These are phyloP conservation scores for Cisticola juncidis DNA, from an alignment of 2,113 vertebrate species.

Conservation along the genomic window DNA sequence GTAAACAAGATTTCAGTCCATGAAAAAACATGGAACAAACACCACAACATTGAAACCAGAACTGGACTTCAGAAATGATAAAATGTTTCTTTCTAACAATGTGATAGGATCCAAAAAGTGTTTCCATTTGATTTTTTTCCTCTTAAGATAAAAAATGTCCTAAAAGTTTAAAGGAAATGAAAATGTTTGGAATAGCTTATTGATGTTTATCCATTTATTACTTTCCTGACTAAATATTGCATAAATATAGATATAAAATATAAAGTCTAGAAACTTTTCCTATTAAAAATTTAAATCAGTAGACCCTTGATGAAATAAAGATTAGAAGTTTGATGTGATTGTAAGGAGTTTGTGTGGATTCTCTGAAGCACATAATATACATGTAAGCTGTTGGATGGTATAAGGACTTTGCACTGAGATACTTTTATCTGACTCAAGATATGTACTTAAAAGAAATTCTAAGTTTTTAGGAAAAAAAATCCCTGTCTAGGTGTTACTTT, in stretches of 20 bases:
- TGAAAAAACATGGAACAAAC: not conserved
- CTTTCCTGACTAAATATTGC: not conserved
- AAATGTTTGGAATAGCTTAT: not conserved
- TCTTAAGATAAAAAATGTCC: not conserved
- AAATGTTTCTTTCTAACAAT: not conserved
- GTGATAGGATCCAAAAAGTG: not conserved
- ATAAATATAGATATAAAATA: not conserved
- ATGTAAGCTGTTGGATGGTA: not conserved
- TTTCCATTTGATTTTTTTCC: not conserved
- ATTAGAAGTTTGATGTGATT: not conserved
- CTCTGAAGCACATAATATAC: not conserved
- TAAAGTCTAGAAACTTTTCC: not conserved
- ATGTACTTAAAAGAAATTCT: not conserved
- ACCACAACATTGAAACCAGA: not conserved
- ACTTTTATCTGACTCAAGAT: not conserved
- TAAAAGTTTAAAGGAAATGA: not conserved
- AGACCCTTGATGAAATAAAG: not conserved
- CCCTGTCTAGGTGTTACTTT: not conserved
- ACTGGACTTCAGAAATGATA: not conserved
- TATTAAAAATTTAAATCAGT: not conserved
- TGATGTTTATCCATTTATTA: not conserved
- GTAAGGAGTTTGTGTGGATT: not conserved
- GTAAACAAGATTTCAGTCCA: not conserved
- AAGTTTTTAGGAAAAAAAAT: not conserved
- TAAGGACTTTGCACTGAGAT: not conserved